These are phyloP conservation scores for Corella eumyota DNA, from an alignment of 23 tunicate genomes.

Conservation along the genomic window DNA sequence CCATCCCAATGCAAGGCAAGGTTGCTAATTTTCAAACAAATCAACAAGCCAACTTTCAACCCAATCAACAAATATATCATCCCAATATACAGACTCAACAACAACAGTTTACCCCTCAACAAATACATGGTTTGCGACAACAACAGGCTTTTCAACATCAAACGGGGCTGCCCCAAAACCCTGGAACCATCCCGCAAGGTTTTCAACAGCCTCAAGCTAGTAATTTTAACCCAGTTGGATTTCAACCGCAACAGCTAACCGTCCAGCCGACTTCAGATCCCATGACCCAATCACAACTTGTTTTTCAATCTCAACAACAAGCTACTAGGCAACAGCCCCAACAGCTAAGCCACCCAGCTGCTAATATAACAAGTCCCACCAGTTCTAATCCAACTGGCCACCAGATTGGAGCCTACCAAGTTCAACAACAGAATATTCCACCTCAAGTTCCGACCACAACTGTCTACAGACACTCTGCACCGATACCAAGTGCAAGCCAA, in stretches of 20 bases:
- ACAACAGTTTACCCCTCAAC: conserved; percentile 10
- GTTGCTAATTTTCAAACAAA: too few relatives aligned
- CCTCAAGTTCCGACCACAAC: background rate
- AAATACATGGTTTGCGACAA: conserved; percentile 14
- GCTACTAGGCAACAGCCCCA: conserved; percentile 6
- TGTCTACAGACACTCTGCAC: too few relatives aligned
- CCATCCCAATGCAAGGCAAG: background rate
- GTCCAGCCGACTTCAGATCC: background rate
- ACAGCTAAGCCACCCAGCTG: background rate
- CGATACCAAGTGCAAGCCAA: too few relatives aligned
- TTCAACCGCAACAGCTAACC: background rate
- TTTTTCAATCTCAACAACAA: conserved; percentile 3
- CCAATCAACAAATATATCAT: too few relatives aligned
- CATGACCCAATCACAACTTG: background rate
- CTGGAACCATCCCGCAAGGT: conserved; percentile 3
- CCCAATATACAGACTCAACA: too few relatives aligned
- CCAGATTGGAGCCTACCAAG: background rate
- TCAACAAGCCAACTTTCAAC: too few relatives aligned
- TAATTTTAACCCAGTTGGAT: conserved; percentile 4
- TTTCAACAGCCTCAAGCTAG: conserved; percentile 1
- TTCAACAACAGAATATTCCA: background rate
- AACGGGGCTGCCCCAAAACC: conserved; percentile 6
- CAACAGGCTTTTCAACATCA: conserved; percentile 9
- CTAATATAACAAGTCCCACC: conserved; percentile 9
- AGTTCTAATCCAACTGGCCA: background rate